These are phyloP conservation scores for Drosophila lowei DNA, from an alignment of 1,140 invertebrate genomes.

Conservation along the genomic window DNA sequence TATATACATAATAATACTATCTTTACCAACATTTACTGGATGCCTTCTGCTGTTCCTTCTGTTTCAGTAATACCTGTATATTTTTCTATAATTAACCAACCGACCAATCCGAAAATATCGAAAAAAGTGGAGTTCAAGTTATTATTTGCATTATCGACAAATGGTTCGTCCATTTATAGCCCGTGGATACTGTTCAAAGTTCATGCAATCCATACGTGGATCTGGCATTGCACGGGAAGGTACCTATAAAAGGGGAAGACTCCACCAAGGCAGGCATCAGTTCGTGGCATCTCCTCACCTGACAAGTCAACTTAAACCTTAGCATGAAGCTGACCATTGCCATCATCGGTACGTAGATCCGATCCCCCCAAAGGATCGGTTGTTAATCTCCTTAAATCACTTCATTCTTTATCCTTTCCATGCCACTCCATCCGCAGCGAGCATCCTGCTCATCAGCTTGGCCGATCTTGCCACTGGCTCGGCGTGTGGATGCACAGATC, in stretches of 20 bases:
- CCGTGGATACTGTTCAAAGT: neutral
- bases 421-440: neutral
- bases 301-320: neutral
- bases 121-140: neutral
- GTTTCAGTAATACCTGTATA: no score
- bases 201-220: neutral
- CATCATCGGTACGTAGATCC: neutral
- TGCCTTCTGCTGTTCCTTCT: no score
- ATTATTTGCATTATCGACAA: constrained; percentile 5
- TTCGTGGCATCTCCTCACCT: neutral
- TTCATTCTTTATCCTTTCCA: no score
- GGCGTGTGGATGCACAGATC: neutral
- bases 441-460: constrained; percentile 14
- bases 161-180: neutral
- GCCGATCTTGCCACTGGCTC: neutral
- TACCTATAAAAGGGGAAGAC: constrained; percentile 8
- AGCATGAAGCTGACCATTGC: constrained; percentile 10
- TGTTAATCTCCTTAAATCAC: no score
- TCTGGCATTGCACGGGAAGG: no score
- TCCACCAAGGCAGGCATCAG: constrained; percentile 3
- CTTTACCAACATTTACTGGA: no score
- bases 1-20: no score
- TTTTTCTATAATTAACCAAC: constrained; percentile 5
- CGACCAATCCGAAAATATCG: neutral
- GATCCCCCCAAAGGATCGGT: neutral